Base-by-base conservation (phyloP, 2,113 vertebrate species). In the Embiotoca jacksoni region DNA sequence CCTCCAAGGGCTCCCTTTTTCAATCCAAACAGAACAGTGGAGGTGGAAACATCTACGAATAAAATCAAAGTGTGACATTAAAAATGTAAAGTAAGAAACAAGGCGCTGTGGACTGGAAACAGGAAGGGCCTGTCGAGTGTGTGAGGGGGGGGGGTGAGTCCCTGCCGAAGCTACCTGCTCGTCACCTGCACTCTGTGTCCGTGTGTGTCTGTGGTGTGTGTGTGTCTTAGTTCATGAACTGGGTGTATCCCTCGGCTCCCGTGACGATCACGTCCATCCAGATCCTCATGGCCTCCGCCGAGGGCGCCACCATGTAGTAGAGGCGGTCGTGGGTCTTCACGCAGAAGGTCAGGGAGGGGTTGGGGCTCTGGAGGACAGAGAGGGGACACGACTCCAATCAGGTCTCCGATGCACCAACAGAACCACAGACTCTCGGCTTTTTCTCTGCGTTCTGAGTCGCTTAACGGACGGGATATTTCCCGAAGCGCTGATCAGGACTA, bases 221-320 rank as follows among this genome's bases (percentile, higher is more conserved):
- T 13, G 37, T 13, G 0, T 3, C 4, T 96, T 86, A 97, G 94
- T 94, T 97, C 94, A 97, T 94, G 92, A 99, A 99, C 92, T 99
- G 98, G 0, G 98, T 99, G 91, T 99, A 99, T 3, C 98, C 98
- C 92, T 99, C 98, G 0, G 98, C 97, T 14, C 98, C 98, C 0
- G 98, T 99, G 74, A 99, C 97, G 0, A 99, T 99, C 73, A 97
- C 98, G 0, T 99, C 98, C 98, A 99, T 99, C 98, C 98, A 99
- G 84, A 99, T 99, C 76, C 98, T 93, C 98, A 99, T 99, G 91
- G 98, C 97, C 85, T 99, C 98, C 0, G 97, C 95, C 0, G 98
- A 96, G 0, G 97, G 98, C 0, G 98, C 98, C 91, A 99, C 98
- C 96, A 99, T 93, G 91, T 95, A 99, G 94, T 99, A 99, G 0